Base-by-base conservation (phyloP, 2,797 vertebrate genomes). In the Sylvilagus floridanus region DNA sequence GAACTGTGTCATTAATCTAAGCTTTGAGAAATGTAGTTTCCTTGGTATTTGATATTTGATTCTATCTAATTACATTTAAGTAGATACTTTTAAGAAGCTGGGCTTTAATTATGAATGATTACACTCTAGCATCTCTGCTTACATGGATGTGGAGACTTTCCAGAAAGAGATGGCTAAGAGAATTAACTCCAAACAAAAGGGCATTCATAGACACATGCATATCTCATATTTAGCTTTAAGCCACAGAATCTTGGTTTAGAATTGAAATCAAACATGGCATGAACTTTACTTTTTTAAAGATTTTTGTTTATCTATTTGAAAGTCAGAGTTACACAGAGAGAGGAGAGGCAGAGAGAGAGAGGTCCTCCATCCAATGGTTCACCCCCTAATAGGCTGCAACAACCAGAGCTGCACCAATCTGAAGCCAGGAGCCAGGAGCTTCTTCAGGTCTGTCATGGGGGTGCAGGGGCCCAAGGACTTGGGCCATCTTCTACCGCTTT, bases 11-110 rank as follows among this genome's bases (percentile, higher is more conserved):
- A 94, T 95, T 95, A 76, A 88, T 66, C 68, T 90, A 30, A 54
- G 66, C 19, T 95, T 88, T 82, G 75, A 95, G 92, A 90, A 92
- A 82, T 91, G 32, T 30, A 60, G 32, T 91, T 95, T 92, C 37
- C 86, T 89, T 95, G 77, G 60, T 92, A 35, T 37, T 88, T 9
- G n/a, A 75, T 88, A 76, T 90, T 94, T 96, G 37, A 85, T 91
- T 96, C 16, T 32, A 60, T 52, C 91, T 91, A 95, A 93, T 90
- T 54, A 35, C 52, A 75, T 76, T 62, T 82, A 91, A 72, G 50
- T 88, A 47, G 76, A 89, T n/a, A n/a, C 66, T 91, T 85, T 95
- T 91, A 95, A 93, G 52, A 93, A 96, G 50, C 35, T 90, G n/a
- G 8, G 37, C 57, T 93, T 89, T 95, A 92, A 89, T 86, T 96